phyloP scores from a whole-genome alignment of 2,888 invertebrate genomes.

The Agrilus cyanescens region DNA sequence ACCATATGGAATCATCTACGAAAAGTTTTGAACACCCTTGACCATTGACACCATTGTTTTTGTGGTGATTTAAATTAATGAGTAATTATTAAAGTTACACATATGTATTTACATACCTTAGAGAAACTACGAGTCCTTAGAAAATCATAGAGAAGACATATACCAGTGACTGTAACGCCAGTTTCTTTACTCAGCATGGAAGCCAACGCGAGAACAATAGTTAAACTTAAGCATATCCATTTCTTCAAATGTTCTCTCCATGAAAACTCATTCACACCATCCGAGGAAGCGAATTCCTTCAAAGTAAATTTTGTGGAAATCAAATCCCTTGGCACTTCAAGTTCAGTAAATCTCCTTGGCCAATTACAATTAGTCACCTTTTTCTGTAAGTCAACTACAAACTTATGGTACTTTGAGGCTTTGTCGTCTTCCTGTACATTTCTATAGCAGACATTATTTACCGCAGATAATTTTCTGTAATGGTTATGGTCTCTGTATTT shows the following conservation, averaged over 20 bases:
- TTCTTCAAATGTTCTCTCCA: conserved; percentile 24
- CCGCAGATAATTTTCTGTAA: too few species aligned
- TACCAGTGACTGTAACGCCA: conserved; percentile 80
- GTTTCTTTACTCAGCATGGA: conserved; percentile 93
- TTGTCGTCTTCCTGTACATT: neutral
- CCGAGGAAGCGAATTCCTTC: conserved; percentile 5
- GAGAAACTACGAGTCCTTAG: conserved; percentile 38
- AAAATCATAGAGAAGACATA: conserved; percentile 83
- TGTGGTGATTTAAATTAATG: too few species aligned
- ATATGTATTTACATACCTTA: conserved; percentile 21
- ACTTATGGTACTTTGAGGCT: conserved; percentile 27
- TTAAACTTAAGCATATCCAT: conserved; percentile 50
- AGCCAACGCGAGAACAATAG: conserved; percentile 51
- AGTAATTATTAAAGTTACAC: too few species aligned
- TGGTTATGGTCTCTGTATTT: conserved; percentile 36
- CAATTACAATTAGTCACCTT: conserved; percentile 30
- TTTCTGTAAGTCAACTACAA: conserved; percentile 27
- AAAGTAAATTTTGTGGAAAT: too few species aligned
- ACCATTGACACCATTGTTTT: too few species aligned
- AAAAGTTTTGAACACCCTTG: too few species aligned
- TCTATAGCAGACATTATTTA: too few species aligned
- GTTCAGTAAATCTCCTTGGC: conserved; percentile 21
- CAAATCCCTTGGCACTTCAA: neutral
- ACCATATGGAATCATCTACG: too few species aligned
- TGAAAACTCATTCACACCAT: conserved; percentile 17